Base-by-base conservation (phyloP, 92 coral and sea anemone genomes). In the Epizoanthus ramosus region DNA sequence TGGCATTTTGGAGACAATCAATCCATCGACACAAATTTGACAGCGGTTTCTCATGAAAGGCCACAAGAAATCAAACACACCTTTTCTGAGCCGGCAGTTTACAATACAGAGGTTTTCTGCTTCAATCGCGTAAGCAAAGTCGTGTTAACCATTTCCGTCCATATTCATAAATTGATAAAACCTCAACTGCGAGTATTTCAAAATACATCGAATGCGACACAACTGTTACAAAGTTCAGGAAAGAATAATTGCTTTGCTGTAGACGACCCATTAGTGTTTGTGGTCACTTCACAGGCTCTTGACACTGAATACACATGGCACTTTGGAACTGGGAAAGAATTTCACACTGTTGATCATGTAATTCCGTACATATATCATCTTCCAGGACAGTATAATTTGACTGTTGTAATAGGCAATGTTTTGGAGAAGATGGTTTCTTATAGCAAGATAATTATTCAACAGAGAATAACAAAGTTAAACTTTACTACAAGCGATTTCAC, bases 1-100 rank as follows among this genome's bases (percentile, higher is more conserved):
- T 88, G 95, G 95, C 19, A 70, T 14, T 91, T 91, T 74, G 92
- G 92, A 19, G 90, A 91, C 28, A 80, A 73, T 4, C 59, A 76
- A 8, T 50, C 58, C 2, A 35, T 33, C 5, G 25, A 35, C 1
- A 21, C 52, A 15, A 65, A n/a, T 19, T 13, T 57, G 25, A 15
- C 21, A 23, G 21, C 39, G 22, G 45, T 31, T 14, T 14, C 74
- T 1, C 18, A 57, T 43, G 50, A 1, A 58, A 50, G 58, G 24
- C 86, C 74, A 54, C 63, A 83, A 8, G 66, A 52, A 41, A 23
- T 18, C 16, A 18, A 23, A 3, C 75, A 81, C 82, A 41, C 23
- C 8, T 87, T 67, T 73, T 7, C 56, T 12, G 63, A 70, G 10
- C 68, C 85, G 67, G 92, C 90, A 23, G 57, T 24, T 13, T 91